Percentiles rank a stretch among this genome's conserved stretches.
phyloP scores from a whole-genome alignment of 2,797 vertebrate genomes.

The Eospalax fontanierii region DNA sequence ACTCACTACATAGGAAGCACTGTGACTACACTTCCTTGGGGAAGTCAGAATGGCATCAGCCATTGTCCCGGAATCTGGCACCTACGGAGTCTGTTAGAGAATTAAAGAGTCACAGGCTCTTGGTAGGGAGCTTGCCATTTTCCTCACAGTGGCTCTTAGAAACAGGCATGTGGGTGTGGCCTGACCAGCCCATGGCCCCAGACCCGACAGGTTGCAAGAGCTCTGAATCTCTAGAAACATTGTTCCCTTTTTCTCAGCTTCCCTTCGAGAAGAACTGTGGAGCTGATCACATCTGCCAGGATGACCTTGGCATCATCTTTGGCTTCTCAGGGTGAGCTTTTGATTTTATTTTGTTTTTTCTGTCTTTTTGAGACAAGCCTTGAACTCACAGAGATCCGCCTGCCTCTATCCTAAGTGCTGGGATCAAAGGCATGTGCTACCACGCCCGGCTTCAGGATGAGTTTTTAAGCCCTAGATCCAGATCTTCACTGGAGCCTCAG shows the following conservation, averaged over 20 bases:
- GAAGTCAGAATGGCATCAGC: too few species aligned
- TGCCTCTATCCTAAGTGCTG: too few species aligned
- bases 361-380: too few species aligned
- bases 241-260: slow-evolving; percentile 87
- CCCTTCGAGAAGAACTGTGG: slow-evolving; percentile 93
- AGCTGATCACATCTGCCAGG: slow-evolving; percentile 88
- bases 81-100: neutral
- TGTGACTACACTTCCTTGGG: too few species aligned
- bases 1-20: too few species aligned
- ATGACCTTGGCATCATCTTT: slow-evolving; percentile 91
- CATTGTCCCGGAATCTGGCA: too few species aligned
- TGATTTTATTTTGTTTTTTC: too few species aligned
- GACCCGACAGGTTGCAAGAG: too few species aligned
- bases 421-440: too few species aligned
- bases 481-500: neutral
- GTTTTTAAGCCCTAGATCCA: neutral
- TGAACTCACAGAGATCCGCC: too few species aligned
- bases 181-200: neutral
- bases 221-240: neutral
- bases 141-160: neutral
- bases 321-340: slow-evolving; percentile 89
- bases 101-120: neutral
- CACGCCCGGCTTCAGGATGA: slow-evolving; percentile 91
- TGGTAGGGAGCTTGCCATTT: neutral
- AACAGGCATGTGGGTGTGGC: neutral